Evolutionary conservation across 2,113 vertebrate species (phyloP).

Genomic region (Aplodontia rufa): DNA sequence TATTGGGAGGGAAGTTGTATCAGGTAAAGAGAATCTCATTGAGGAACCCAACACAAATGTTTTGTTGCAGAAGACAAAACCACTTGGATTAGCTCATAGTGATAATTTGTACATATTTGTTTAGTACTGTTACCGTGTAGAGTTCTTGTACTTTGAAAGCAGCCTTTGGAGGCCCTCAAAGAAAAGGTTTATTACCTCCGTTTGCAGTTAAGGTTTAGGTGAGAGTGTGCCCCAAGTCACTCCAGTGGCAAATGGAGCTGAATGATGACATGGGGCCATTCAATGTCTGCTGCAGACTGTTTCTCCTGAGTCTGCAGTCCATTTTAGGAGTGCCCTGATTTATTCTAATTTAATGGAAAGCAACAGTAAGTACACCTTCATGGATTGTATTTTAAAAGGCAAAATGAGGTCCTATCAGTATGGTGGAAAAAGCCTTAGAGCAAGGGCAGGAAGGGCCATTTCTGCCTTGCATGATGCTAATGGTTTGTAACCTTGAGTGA

Average conservation of each 20-base stretch:
- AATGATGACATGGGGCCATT: not conserved
- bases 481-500: not conserved
- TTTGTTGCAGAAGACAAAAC: not conserved
- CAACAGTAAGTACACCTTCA: not conserved
- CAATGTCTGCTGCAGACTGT: not conserved
- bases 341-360: not conserved
- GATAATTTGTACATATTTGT: slow-evolving; percentile 13
- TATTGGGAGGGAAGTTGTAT: not conserved
- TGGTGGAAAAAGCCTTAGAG: not conserved
- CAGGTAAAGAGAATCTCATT: not conserved
- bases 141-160: slow-evolving; percentile 15
- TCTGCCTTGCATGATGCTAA: not conserved
- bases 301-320: not conserved
- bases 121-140: not conserved
- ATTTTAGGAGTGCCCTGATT: not conserved
- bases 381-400: not conserved
- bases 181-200: not conserved
- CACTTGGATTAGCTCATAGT: not conserved
- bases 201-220: not conserved
- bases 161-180: not conserved
- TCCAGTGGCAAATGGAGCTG: not conserved
- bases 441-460: not conserved
- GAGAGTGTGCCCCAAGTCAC: not conserved
- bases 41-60: not conserved
- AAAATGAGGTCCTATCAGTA: not conserved